phyloP scores from a whole-genome alignment of 1,140 invertebrate species.

The Musca domestica region DNA sequence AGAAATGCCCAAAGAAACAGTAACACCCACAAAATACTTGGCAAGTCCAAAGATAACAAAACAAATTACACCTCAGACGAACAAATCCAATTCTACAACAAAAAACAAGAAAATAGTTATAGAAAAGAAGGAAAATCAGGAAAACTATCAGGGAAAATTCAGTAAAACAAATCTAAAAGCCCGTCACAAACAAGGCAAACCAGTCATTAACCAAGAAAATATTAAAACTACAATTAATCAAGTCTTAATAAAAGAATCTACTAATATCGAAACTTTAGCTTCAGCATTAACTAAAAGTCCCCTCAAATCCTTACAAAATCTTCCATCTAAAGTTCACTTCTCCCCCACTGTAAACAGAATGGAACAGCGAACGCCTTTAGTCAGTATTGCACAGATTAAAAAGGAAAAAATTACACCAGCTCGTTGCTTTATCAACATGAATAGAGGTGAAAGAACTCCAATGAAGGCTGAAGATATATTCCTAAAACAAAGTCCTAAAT shows the following conservation, averaged over 20 bases:
- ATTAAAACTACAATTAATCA: background rate
- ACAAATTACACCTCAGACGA: too few relatives aligned
- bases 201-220: background rate
- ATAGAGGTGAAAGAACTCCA: background rate
- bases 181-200: background rate
- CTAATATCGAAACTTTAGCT: too few relatives aligned
- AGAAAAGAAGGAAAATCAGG: too few relatives aligned
- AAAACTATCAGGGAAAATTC: too few relatives aligned
- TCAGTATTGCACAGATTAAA: background rate
- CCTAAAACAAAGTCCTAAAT: slow-evolving; percentile 3
- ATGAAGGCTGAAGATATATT: slow-evolving; percentile 3
- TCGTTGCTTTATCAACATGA: background rate
- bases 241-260: too few relatives aligned
- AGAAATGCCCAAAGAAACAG: background rate
- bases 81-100: too few relatives aligned
- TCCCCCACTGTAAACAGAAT: background rate
- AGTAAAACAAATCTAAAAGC: slow-evolving; percentile 8
- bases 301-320: too few relatives aligned
- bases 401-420: background rate
- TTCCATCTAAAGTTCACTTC: background rate
- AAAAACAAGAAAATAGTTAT: too few relatives aligned
- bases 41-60: background rate
- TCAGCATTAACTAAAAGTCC: too few relatives aligned
- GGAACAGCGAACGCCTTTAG: background rate
- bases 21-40: background rate